Conservation (phyloP, 2,113 vertebrate species). For the Zosterops hypoxanthus region DNA sequence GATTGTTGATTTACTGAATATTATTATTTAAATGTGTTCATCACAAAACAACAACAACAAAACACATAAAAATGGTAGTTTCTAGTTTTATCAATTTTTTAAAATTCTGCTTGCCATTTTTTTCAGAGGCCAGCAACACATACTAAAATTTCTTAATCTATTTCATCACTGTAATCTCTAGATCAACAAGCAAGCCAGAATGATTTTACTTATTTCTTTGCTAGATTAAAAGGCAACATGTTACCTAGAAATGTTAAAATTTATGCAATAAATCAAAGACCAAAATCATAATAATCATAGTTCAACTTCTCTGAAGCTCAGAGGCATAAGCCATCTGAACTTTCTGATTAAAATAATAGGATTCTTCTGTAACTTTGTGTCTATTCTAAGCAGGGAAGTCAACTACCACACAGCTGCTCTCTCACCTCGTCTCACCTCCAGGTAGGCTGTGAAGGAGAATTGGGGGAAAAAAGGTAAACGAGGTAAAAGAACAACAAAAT, state of each 20-base stretch:
- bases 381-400: background rate
- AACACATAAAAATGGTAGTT: background rate
- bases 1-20: background rate
- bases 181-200: background rate
- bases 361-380: background rate
- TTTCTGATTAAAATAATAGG: background rate
- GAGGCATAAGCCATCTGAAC: background rate
- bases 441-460: background rate
- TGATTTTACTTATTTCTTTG: background rate
- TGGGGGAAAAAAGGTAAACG: background rate
- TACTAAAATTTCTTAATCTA: background rate
- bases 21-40: background rate
- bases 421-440: too few relatives aligned
- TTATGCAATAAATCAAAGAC: background rate
- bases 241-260: background rate
- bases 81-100: background rate
- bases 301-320: background rate
- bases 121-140: background rate
- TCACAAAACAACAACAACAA: background rate
- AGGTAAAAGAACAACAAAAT: background rate
- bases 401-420: background rate
- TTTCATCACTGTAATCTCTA: background rate
- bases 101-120: background rate
- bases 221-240: background rate
- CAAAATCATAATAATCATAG: background rate